phyloP scores from a whole-genome alignment of 2,888 invertebrate species.

The Osedax frankpressi region DNA sequence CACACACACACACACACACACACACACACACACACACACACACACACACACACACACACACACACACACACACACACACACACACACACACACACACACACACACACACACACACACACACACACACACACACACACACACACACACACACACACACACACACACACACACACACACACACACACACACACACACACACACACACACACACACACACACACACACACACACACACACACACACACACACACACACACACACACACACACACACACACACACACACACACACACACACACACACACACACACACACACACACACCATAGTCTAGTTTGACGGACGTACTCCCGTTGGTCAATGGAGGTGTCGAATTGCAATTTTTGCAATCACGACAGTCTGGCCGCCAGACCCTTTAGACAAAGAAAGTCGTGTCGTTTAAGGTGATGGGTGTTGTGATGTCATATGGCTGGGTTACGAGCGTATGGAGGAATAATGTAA shows the following conservation, averaged over 20 bases:
- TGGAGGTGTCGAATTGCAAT: too few species aligned
- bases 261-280: constrained; percentile 1
- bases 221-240: constrained; percentile 1
- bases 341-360: constrained; percentile 14
- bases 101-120: constrained; percentile 1
- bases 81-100: constrained; percentile 1
- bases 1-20: constrained; percentile 1
- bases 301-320: neutral
- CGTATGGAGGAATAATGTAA: too few species aligned
- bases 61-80: constrained; percentile 1
- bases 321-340: neutral
- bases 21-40: constrained; percentile 1
- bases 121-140: constrained; percentile 1
- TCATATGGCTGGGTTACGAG: too few species aligned
- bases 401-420: too few species aligned
- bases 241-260: constrained; percentile 1
- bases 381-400: too few species aligned
- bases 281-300: constrained; percentile 1
- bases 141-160: constrained; percentile 1
- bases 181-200: constrained; percentile 1
- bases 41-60: constrained; percentile 1
- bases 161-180: constrained; percentile 1
- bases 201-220: constrained; percentile 1
- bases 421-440: too few species aligned
- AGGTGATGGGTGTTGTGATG: too few species aligned